These are phyloP conservation scores for Plagodis dolabraria DNA, from an alignment of 2,888 invertebrate genomes.

Conservation along the genomic window DNA sequence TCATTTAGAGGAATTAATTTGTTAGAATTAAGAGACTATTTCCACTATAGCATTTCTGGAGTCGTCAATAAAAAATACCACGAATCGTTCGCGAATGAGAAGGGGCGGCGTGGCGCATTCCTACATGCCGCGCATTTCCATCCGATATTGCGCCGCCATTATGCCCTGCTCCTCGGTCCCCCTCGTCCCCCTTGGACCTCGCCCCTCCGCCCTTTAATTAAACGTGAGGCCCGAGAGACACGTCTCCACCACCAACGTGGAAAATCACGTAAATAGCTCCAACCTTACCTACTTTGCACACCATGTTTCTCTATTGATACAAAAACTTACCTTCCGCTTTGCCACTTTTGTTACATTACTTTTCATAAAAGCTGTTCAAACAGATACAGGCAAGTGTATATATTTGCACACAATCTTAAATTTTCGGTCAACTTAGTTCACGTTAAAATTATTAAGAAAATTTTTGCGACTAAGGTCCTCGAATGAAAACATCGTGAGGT, in stretches of 20 bases:
- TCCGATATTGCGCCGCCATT: slow-evolving; percentile 85
- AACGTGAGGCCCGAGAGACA: slow-evolving; percentile 83
- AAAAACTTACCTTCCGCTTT: slow-evolving; percentile 41
- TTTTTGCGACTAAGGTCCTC: slow-evolving; percentile 11
- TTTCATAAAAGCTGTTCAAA: slow-evolving; percentile 22
- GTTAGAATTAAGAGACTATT: slow-evolving; percentile 59
- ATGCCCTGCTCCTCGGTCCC: slow-evolving; percentile 74
- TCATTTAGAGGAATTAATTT: slow-evolving; percentile 42
- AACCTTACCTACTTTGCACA: slow-evolving; percentile 67
- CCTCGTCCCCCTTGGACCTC: slow-evolving; percentile 60
- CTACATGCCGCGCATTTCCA: slow-evolving; percentile 85
- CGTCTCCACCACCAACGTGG: slow-evolving; percentile 75
- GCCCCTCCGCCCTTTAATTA: slow-evolving; percentile 82
- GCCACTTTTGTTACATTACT: slow-evolving; percentile 26
- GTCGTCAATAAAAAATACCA: slow-evolving; percentile 85
- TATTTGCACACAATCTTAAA: slow-evolving; percentile 9
- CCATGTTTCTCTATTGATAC: slow-evolving; percentile 56
- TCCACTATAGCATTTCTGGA: slow-evolving; percentile 70
- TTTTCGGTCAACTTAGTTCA: slow-evolving; percentile 1
- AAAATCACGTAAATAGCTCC: slow-evolving; percentile 81
- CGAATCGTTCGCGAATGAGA: slow-evolving; percentile 80
- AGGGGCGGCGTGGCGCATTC: slow-evolving; percentile 82
- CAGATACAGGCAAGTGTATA: slow-evolving; percentile 8
- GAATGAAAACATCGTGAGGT: slow-evolving; percentile 12
- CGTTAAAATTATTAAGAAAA: slow-evolving; percentile 14